Conservation (phyloP, 2,797 vertebrate species). For the Agapornis canus region DNA sequence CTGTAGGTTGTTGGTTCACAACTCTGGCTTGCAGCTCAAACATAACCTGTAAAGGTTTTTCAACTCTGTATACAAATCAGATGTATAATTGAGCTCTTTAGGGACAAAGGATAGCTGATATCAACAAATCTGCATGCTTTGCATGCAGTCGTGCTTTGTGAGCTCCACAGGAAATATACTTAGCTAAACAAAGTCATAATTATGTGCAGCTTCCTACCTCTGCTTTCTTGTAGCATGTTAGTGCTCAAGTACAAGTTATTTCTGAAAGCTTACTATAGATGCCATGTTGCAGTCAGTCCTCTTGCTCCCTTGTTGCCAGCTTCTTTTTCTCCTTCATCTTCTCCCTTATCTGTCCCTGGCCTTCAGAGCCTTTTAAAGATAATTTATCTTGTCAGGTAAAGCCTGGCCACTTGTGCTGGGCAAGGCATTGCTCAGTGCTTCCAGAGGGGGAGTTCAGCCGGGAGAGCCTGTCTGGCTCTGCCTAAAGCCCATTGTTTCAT, state of each 20-base stretch:
- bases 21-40: neutral
- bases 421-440: neutral
- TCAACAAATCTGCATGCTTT: neutral
- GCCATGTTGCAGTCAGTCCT: neutral
- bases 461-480: neutral
- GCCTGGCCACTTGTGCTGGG: neutral
- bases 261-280: neutral
- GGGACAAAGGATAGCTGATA: constrained; percentile 9
- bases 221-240: neutral
- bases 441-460: accelerated
- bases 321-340: neutral
- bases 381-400: neutral
- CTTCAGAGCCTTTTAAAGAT: neutral
- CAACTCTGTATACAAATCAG: neutral
- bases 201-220: neutral
- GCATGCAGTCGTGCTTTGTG: neutral
- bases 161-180: constrained; percentile 28
- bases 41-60: neutral
- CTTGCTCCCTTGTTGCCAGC: neutral
- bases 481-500: neutral
- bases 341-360: neutral
- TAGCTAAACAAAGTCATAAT: neutral
- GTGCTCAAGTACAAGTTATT: neutral
- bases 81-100: neutral
- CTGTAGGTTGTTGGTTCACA: neutral